A percentile compares a stretch with the other conserved stretches of the same genome.
Conservation (phyloP, 1,140 invertebrate genomes). For the Pantala flavescens region DNA sequence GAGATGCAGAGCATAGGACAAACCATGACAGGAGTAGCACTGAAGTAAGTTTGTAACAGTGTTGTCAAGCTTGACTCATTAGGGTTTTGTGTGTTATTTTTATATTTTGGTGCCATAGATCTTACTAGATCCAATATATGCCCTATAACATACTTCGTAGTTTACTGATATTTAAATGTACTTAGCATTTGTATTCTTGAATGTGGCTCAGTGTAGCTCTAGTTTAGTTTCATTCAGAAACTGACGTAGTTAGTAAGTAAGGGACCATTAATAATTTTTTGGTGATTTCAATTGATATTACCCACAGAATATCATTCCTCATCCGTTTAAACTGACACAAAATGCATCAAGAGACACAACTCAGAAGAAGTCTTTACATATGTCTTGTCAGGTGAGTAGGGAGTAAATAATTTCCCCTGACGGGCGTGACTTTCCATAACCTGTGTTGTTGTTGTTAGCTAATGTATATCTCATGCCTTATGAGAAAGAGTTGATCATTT, state of each 20-base stretch:
- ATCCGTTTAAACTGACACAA: slow-evolving; percentile 47
- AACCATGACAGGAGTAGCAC: slow-evolving; percentile 73
- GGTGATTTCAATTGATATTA: slow-evolving; percentile 13
- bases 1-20: slow-evolving; percentile 69
- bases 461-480: too few relatives aligned
- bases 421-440: too few relatives aligned
- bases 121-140: background rate
- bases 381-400: slow-evolving; percentile 46
- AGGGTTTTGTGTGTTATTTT: background rate
- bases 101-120: background rate
- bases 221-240: background rate
- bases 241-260: background rate
- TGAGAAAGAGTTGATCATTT: too few relatives aligned
- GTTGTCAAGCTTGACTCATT: slow-evolving; percentile 14
- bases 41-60: slow-evolving; percentile 45
- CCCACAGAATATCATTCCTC: slow-evolving; percentile 37
- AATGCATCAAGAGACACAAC: slow-evolving; percentile 47
- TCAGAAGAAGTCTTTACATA: slow-evolving; percentile 47
- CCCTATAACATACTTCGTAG: background rate
- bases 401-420: too few relatives aligned
- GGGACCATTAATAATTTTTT: slow-evolving; percentile 14
- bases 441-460: too few relatives aligned
- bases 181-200: slow-evolving; percentile 16
- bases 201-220: slow-evolving; percentile 15
- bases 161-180: slow-evolving; percentile 13